Conservation (phyloP, 1,140 invertebrate species). For the Centruroides sculpturatus region DNA sequence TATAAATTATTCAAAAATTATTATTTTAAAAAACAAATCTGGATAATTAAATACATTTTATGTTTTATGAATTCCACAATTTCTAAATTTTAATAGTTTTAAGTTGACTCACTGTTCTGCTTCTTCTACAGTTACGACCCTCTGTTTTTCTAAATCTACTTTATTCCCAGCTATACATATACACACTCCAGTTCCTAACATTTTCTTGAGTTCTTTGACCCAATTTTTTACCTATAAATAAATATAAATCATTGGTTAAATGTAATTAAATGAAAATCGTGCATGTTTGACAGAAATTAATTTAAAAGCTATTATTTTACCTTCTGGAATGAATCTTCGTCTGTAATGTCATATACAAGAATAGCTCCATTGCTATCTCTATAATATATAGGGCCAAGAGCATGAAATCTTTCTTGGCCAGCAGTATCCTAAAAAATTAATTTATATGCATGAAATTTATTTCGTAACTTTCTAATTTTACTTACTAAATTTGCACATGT, state of each 20-base stretch:
- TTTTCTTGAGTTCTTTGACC: conserved; percentile 94
- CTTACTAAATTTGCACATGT: neutral
- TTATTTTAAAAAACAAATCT: neutral
- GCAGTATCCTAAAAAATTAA: conserved; percentile 62
- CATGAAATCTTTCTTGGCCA: conserved; percentile 90
- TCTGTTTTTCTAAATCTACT: conserved; percentile 82
- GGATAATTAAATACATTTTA: neutral
- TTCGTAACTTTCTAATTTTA: neutral
- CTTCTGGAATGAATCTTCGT: conserved; percentile 92
- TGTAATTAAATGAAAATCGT: no score
- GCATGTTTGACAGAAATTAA: no score
- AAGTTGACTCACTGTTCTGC: conserved; percentile 60
- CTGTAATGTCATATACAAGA: conserved; percentile 96
- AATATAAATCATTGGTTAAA: neutral
- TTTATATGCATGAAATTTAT: neutral
- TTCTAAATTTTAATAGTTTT: neutral
- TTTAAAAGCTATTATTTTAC: conserved; percentile 33
- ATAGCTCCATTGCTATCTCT: conserved; percentile 93
- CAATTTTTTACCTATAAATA: conserved; percentile 78
- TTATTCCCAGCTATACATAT: conserved; percentile 95
- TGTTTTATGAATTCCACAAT: neutral
- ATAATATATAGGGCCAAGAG: conserved; percentile 88
- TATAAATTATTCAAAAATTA: neutral
- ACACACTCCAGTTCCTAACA: conserved; percentile 83
- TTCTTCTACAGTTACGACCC: conserved; percentile 65